Percentiles rank a stretch among this genome's conserved stretches.
Conservation (phyloP, 2,113 vertebrate genomes). For the Microtus ochrogaster region DNA sequence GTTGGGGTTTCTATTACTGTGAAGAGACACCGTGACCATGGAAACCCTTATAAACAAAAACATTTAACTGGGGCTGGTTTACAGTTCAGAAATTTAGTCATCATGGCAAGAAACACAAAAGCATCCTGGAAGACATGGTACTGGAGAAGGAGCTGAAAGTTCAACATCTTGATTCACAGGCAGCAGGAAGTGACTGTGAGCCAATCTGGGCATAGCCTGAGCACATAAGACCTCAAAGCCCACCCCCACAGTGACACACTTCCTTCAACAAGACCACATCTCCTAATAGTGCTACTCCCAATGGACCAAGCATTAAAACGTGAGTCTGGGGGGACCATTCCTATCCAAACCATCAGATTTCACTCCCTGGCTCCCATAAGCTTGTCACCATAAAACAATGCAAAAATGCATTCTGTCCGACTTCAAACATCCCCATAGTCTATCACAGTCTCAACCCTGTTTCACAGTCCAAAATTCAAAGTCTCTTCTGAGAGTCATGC, state of each 20-base stretch:
- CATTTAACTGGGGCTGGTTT: background rate
- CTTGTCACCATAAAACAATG: background rate
- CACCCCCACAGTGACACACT: background rate
- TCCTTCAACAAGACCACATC: background rate
- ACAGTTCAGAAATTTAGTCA: background rate
- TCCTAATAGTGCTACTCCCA: background rate
- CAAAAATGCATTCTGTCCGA: background rate
- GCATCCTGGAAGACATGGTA: background rate
- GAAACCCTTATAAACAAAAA: background rate
- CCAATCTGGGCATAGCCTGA: background rate
- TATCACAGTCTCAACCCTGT: background rate
- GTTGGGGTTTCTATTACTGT: background rate
- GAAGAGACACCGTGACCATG: background rate
- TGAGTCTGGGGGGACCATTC: background rate
- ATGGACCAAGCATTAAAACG: background rate
- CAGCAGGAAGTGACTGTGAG: background rate
- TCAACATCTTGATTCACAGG: background rate
- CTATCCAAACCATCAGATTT: background rate
- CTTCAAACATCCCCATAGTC: background rate
- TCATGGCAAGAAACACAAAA: background rate
- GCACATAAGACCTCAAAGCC: background rate
- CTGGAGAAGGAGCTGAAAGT: background rate
- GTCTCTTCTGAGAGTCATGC: background rate
- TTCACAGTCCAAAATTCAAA: background rate
- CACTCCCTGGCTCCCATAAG: background rate